Evolutionary conservation across 2,888 invertebrate species (phyloP).

Genomic region (Ditula angustiorana): DNA sequence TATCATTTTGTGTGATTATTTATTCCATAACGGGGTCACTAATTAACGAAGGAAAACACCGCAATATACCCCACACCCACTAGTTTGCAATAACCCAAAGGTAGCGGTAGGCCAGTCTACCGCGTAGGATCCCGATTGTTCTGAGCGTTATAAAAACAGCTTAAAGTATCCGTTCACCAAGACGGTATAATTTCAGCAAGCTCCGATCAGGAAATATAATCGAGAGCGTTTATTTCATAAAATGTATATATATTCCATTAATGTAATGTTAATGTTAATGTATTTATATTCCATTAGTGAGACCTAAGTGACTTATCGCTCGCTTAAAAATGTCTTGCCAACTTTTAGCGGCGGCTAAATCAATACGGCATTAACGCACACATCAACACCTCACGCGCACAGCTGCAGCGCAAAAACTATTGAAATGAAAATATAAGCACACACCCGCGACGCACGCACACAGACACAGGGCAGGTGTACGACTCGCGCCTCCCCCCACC

Average conservation of each 20-base stretch:
- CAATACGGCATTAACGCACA: slow-evolving; percentile 83
- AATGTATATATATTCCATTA: neutral
- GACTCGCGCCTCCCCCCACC: slow-evolving; percentile 52
- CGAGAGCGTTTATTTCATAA: no score
- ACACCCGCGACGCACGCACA: slow-evolving; percentile 64
- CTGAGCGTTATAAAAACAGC: no score
- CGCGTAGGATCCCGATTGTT: no score
- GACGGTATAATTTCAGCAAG: no score
- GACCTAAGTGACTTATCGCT: slow-evolving; percentile 17
- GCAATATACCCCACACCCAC: no score
- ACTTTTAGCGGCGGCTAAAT: slow-evolving; percentile 69
- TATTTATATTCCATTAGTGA: neutral
- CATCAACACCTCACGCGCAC: slow-evolving; percentile 65
- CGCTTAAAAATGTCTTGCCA: slow-evolving; percentile 70
- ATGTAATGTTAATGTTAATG: neutral
- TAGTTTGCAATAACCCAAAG: no score
- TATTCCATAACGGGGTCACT: no score
- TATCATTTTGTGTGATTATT: no score
- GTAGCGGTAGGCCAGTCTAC: no score
- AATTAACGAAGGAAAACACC: no score
- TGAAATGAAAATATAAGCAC: slow-evolving; percentile 82
- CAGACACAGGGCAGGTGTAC: slow-evolving; percentile 61
- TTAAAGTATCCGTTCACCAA: no score
- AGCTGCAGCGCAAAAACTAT: slow-evolving; percentile 80
- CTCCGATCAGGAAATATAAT: neutral